Conservation (phyloP, 35 echinoderm and acorn worm genomes). For the Ptychodera flava region DNA sequence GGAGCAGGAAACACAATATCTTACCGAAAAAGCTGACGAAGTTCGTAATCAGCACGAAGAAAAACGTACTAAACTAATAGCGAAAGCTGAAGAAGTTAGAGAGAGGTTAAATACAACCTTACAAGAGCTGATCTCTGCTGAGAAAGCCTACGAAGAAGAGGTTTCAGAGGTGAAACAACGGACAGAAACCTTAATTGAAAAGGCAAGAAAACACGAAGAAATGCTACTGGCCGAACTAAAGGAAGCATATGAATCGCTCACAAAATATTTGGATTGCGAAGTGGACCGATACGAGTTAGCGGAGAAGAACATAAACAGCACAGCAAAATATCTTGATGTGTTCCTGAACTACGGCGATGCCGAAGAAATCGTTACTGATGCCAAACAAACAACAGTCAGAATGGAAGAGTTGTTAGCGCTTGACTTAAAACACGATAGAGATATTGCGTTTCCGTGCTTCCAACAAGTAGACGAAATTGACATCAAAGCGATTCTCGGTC, state of each 20-base stretch:
- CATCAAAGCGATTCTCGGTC: not conserved
- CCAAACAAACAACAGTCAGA: not conserved
- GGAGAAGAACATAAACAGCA: not conserved
- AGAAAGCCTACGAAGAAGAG: not conserved
- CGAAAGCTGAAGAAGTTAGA: not conserved
- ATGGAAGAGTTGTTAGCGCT: not conserved
- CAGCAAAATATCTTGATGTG: not conserved
- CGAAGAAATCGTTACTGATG: not conserved
- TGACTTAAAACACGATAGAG: not conserved
- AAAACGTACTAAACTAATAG: not conserved
- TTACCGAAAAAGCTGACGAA: not conserved
- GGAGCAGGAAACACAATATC: not conserved
- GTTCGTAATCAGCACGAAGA: not conserved
- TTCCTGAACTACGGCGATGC: not conserved
- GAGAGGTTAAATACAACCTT: not conserved
- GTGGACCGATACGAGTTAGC: not conserved
- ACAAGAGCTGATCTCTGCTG: not conserved
- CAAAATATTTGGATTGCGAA: not conserved
- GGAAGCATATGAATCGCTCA: not conserved
- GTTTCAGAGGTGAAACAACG: not conserved
- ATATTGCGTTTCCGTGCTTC: not conserved
- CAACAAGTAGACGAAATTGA: not conserved
- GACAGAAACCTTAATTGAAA: not conserved
- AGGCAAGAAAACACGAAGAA: not conserved
- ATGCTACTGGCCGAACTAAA: not conserved